Base-by-base conservation (phyloP, 2,113 vertebrate genomes). In the Chionomys nivalis region DNA sequence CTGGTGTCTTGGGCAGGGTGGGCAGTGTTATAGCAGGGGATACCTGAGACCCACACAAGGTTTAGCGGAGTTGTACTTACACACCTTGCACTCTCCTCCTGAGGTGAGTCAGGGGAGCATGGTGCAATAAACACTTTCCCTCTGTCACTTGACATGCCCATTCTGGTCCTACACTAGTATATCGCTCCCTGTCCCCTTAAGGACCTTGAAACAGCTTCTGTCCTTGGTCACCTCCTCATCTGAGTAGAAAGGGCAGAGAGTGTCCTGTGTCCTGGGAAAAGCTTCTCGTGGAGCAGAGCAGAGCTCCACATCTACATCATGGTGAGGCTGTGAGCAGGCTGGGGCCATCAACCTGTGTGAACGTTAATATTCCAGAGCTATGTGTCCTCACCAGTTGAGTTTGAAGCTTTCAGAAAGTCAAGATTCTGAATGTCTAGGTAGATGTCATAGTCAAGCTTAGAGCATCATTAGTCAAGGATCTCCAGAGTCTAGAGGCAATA, bases 11-110 rank as follows among this genome's bases (percentile, higher is more conserved):
- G 31, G 13, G 47, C n/a, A 70, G 39, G 13, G n/a, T 24, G 3
- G 12, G 19, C 3, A 3, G 8, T 7, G 0, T 3, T 9, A 7
- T 5, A 3, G 12, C 19, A 2, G 5, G 28, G 36, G 17, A 47
- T 2, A 21, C 11, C 49, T 78, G 52, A 28, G 47, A n/a, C 31
- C 52, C 28, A 5, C 42, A n/a, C 1, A 42, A 26, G 39, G 52
- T 36, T 61, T 21, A 11, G 36, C 7, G 21, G 31, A 87, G 63
- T 55, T 23, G 14, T 13, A 31, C 0, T 1, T 76, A 42, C 17
- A 83, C 82, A 33, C 12, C 26, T 55, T 72, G 55, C 17, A 4
- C 24, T 33, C 39, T 55, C 5, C 1, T 52, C 49, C 49, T 3
- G 3, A 52, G 49, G 49, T 52, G 13, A 52, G 49, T n/a, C 28